Base-by-base conservation (phyloP, 2,113 vertebrate species). In the Nematolebias whitei region DNA sequence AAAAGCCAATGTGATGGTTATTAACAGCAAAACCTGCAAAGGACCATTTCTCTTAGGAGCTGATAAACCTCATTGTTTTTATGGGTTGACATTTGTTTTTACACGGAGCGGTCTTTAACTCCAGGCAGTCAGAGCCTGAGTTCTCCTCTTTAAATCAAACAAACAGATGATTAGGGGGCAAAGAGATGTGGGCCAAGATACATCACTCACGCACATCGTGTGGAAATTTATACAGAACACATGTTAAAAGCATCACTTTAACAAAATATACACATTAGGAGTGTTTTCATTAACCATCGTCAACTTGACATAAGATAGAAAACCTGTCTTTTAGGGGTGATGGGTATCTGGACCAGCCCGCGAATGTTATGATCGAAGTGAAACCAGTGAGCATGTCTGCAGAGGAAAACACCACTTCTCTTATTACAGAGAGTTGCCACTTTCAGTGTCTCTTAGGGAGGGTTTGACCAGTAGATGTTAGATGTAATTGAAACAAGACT, bases 11-110 rank as follows among this genome's bases (percentile, higher is more conserved):
- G 70, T 57, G 67, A 82, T 23, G 63, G 62, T 72, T 83, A 66
- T 82, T 83, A 84, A 89, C 79, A 62, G 54, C 67, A 80, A 76
- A 78, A 84, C 60, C 73, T 63, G 68, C 69, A 75, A 79, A 63
- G 68, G 74, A 76, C 73, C 68, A 67, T 78, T 83, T 74, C 68
- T 75, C 44, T 80, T 70, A 85, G 79, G 43, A 63, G 48, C 51
- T 38, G 80, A 87, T 78, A 85, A 81, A 85, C 63, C 18, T 81
- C 23, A 68, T 75, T 82, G 75, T 77, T 80, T 56, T 54, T 80
- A 35, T 49, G 80, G 82, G 85, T 74, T 14, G 18, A 62, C 35
- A n/a, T 35, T 35, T 35, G 43, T 52, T 52, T 81, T 79, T 38
- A 61, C 52, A 23, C 70, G 71, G 56, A 82, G 32, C 32, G 32